Conservation (phyloP, 2,797 vertebrate species). For the Antennarius maculatus region DNA sequence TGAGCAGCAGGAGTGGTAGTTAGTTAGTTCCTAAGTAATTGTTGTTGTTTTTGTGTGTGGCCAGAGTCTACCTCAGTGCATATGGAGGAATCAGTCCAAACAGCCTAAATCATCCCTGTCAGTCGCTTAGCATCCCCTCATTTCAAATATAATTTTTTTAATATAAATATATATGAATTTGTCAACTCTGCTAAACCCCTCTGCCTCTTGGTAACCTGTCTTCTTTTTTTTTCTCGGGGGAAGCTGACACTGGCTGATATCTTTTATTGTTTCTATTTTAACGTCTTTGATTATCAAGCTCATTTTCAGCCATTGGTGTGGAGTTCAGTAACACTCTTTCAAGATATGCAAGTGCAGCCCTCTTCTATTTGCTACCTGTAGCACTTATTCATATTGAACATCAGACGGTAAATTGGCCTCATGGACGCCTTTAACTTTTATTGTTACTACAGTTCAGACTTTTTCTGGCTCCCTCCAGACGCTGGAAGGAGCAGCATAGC, state of each 20-base stretch:
- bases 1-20: slow-evolving; percentile 50
- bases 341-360: neutral
- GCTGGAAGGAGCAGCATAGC: slow-evolving; percentile 27
- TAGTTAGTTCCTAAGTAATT: slow-evolving; percentile 54
- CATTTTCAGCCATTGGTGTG: neutral
- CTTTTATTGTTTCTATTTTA: neutral
- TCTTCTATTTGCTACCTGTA: neutral
- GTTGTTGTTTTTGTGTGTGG: slow-evolving; percentile 81
- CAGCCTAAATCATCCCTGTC: slow-evolving; percentile 64
- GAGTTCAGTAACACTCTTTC: neutral
- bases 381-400: slow-evolving; percentile 6
- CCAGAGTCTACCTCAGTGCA: slow-evolving; percentile 95
- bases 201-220: slow-evolving; percentile 1
- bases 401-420: slow-evolving; percentile 12
- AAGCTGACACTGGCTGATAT: slow-evolving; percentile 14
- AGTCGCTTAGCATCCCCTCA: slow-evolving; percentile 46
- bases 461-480: slow-evolving; percentile 4
- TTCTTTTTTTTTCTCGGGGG: slow-evolving; percentile 15
- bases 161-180: slow-evolving; percentile 7
- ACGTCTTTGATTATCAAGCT: neutral
- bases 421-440: neutral
- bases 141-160: slow-evolving; percentile 34
- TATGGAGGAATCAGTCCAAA: slow-evolving; percentile 80
- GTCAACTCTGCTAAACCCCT: slow-evolving; percentile 40
- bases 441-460: slow-evolving; percentile 3